A percentile compares a stretch with the other conserved stretches of the same genome.
Evolutionary conservation across 1,140 invertebrate genomes (phyloP).

Genomic region (Myzus persicae): DNA sequence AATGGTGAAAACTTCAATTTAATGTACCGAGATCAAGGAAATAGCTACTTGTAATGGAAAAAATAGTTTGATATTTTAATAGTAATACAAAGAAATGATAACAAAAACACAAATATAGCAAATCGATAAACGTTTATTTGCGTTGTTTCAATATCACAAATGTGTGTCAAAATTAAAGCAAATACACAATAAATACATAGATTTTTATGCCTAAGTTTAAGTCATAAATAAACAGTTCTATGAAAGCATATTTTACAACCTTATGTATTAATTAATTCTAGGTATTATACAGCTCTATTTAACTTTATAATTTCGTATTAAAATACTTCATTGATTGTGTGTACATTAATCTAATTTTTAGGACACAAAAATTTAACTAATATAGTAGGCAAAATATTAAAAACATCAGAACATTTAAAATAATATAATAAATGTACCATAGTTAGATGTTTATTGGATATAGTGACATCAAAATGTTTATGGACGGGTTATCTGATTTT

Average conservation of each 20-base stretch:
- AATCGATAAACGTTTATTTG: constrained; percentile 41
- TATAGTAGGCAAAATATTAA: background rate
- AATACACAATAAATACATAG: constrained; percentile 26
- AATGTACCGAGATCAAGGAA: background rate
- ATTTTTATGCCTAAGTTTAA: constrained; percentile 14
- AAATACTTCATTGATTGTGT: background rate
- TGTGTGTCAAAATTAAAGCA: constrained; percentile 32
- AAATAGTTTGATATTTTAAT: background rate
- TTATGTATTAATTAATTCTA: constrained; percentile 2
- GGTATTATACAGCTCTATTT: background rate
- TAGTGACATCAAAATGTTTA: constrained; percentile 36
- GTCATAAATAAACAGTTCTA: constrained; percentile 16
- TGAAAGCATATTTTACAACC: constrained; percentile 15
- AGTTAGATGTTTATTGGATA: constrained; percentile 9
- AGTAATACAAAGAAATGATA: background rate
- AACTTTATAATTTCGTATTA: background rate
- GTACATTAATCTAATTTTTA: constrained; percentile 23
- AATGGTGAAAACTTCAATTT: no score
- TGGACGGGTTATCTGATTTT: constrained; percentile 53
- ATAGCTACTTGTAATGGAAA: background rate
- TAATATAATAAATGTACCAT: background rate
- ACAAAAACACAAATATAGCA: background rate
- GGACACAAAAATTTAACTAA: background rate
- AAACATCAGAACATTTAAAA: constrained; percentile 15
- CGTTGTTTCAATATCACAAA: constrained; percentile 43